Percentiles rank a stretch among this genome's conserved stretches.
phyloP scores from a whole-genome alignment of 2,888 invertebrate genomes.

The Cryptophagus acutangulus region DNA sequence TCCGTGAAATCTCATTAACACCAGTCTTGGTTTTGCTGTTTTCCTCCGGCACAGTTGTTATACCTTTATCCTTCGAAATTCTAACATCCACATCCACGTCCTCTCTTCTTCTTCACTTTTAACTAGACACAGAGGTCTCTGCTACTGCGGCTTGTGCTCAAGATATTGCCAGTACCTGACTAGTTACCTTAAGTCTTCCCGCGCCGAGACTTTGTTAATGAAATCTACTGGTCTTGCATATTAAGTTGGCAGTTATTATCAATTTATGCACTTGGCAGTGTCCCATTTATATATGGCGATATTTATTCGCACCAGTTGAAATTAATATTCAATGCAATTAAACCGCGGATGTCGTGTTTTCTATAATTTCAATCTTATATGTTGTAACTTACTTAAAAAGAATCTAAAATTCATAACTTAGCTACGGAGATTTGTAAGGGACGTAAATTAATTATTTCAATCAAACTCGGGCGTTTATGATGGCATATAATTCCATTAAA shows the following conservation, averaged over 20 bases:
- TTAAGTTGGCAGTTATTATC: conserved; percentile 2
- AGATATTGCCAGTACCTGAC: background rate
- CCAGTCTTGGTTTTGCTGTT: no score
- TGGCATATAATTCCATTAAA: no score
- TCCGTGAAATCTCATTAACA: conserved; percentile 16
- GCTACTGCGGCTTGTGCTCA: background rate
- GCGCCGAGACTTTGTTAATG: background rate
- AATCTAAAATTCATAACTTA: no score
- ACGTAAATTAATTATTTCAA: no score
- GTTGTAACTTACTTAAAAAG: no score
- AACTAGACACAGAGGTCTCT: no score
- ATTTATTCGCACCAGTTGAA: background rate
- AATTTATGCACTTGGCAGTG: background rate
- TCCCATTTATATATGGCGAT: background rate
- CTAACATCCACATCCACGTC: background rate
- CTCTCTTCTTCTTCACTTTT: background rate
- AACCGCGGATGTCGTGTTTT: background rate
- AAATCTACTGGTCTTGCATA: background rate
- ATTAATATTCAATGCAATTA: conserved; percentile 1
- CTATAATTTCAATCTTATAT: no score
- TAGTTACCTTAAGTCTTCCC: background rate
- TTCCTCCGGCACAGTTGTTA: no score
- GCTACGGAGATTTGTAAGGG: no score
- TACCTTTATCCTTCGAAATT: conserved; percentile 8
- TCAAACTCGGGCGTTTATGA: no score